Conservation (phyloP, 2,113 vertebrate genomes). For the Ramphastos sulfuratus region DNA sequence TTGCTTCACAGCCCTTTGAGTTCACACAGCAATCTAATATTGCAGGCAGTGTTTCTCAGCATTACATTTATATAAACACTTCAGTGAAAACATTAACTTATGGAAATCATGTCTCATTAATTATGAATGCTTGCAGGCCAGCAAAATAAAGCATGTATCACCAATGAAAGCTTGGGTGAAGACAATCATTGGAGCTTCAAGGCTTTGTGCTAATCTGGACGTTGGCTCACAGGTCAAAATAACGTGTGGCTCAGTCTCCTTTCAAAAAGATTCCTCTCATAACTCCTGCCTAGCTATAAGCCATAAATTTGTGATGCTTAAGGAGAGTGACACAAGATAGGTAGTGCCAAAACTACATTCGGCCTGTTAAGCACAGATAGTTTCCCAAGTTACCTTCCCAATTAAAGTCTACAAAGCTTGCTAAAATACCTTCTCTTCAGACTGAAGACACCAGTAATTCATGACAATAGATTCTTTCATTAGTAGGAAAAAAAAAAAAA, state of each 20-base stretch:
- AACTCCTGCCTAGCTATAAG: constrained; percentile 44
- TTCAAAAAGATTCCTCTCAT: constrained; percentile 37
- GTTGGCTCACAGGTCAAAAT: background rate
- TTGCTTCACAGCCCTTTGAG: background rate
- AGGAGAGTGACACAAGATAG: constrained; percentile 40
- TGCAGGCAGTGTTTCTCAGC: background rate
- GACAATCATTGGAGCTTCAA: constrained; percentile 3
- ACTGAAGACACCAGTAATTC: background rate
- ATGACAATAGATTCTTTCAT: background rate
- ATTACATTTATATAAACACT: background rate
- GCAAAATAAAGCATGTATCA: constrained; percentile 12
- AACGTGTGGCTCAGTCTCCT: background rate
- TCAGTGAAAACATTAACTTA: background rate
- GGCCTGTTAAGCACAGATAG: constrained; percentile 15
- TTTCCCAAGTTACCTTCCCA: constrained; percentile 32
- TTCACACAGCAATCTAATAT: background rate
- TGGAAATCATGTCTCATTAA: background rate
- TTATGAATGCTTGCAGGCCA: background rate
- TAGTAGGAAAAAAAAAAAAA: background rate
- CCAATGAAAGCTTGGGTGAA: constrained; percentile 19
- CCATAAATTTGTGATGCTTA: constrained; percentile 27
- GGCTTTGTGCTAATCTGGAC: constrained; percentile 5
- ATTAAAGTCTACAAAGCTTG: constrained; percentile 19
- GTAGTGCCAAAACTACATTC: constrained; percentile 55
- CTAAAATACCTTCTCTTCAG: constrained; percentile 13